Evolutionary conservation across 1,140 invertebrate genomes (phyloP).

Genomic region (Coptotermes formosanus): DNA sequence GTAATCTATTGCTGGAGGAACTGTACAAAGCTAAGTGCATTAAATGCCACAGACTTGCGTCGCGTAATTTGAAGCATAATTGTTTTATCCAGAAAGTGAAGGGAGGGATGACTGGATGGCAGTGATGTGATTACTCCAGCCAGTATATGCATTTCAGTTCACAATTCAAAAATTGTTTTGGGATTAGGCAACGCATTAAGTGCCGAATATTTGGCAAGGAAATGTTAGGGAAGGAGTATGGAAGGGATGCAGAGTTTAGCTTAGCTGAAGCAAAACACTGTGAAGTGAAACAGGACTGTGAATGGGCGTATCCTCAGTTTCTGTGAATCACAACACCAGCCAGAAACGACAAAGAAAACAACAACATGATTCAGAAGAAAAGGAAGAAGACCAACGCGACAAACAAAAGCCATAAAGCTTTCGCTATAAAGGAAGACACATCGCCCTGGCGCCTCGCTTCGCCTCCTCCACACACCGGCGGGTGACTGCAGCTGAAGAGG

Average conservation of each 20-base stretch:
- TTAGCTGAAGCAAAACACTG: slow-evolving; percentile 19
- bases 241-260: neutral
- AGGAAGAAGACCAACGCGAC: neutral
- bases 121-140: too few species aligned
- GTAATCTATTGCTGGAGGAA: too few species aligned
- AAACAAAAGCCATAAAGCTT: slow-evolving; percentile 29
- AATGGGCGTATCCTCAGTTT: slow-evolving; percentile 1
- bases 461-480: neutral
- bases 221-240: neutral
- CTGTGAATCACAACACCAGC: slow-evolving; percentile 21
- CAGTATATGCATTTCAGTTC: too few species aligned
- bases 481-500: neutral
- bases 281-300: slow-evolving; percentile 1
- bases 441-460: neutral
- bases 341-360: neutral
- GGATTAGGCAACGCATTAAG: neutral
- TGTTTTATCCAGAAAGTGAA: too few species aligned
- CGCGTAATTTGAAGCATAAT: too few species aligned
- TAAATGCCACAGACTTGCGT: too few species aligned
- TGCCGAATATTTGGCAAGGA: neutral
- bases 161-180: neutral
- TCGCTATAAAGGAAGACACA: neutral
- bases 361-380: neutral
- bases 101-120: too few species aligned
- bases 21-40: too few species aligned